phyloP scores from a whole-genome alignment of 64 coral and sea anemone genomes.

The Montipora capricornis region DNA sequence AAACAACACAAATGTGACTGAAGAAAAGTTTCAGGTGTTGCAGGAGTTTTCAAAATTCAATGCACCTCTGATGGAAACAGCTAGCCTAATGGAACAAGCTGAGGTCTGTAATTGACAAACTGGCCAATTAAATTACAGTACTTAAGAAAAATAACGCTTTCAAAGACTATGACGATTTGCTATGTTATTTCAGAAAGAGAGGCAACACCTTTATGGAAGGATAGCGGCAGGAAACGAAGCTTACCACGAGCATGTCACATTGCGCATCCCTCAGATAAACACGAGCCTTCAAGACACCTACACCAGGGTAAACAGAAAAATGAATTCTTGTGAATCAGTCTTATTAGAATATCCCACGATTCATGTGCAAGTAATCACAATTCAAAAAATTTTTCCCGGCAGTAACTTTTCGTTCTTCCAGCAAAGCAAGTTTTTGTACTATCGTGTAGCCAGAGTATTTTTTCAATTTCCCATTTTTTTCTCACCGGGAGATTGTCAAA shows the following conservation, averaged over 20 bases:
- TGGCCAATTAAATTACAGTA: not conserved
- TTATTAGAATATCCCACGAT: not conserved
- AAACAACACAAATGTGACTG: slow-evolving; percentile 1
- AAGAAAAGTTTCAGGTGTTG: not conserved
- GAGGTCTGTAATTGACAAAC: not conserved
- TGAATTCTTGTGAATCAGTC: not conserved
- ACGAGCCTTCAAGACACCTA: not conserved
- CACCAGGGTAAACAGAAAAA: not conserved
- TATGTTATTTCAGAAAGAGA: slow-evolving; percentile 7
- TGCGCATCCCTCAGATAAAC: not conserved
- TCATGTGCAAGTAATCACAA: no score
- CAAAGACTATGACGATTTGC: not conserved
- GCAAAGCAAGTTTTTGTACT: no score
- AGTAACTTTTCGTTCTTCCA: no score
- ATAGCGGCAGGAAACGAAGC: not conserved
- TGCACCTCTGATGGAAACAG: slow-evolving; percentile 7
- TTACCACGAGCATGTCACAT: not conserved
- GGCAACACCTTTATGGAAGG: not conserved
- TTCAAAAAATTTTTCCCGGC: no score
- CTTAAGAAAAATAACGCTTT: not conserved
- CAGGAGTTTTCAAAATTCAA: slow-evolving; percentile 5
- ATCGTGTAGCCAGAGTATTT: no score
- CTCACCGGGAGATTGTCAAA: no score
- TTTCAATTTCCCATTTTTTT: no score
- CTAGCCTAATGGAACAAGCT: not conserved